Evolutionary conservation across 2,888 invertebrate genomes (phyloP), one percentile per base, ranked within the genome.

Genomic region (Cataglyphis livida): DNA sequence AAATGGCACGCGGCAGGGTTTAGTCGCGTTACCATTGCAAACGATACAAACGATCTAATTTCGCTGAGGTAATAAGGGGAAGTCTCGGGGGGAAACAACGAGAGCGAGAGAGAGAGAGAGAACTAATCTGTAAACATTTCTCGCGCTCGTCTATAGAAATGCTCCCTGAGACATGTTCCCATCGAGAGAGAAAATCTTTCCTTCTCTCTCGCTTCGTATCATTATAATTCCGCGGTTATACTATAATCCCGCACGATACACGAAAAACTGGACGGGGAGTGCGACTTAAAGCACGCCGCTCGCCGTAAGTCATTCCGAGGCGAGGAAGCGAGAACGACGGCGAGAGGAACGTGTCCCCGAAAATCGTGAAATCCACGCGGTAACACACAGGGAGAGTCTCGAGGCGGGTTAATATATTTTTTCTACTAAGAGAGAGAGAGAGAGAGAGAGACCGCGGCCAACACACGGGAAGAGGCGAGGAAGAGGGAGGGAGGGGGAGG

Each of bases 311-410:
- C 91, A 91, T 91, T 87, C 88, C 81, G 74, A 25, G 79, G 84
- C 81, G 82, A 82, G 76, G 81, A 85, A 82, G 61, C 87, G 86
- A 86, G 41, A n/a, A 44, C 10, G 44, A 38, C 21, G 76, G 35
- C 59, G 76, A 66, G 68, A 78, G 57, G 73, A 68, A 86, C 83
- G 90, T 92, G 91, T 92, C 92, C 90, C 92, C 91, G 91, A 92
- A 92, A 92, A 92, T 91, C 87, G 89, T 88, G 92, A 92, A 92
- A 92, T 90, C 92, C 90, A 91, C 92, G 88, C 90, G 88, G 89
- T 79, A 35, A 64, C 51, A 38, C 48, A 48, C 48, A 6, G 18
- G 6, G 21, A 44, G 59, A 41, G 51, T 54, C 54, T 61, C 71
- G 65, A 64, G 75, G 81, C 83, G 85, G 90, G 91, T 92, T 92